Percentiles rank a stretch among this genome's conserved stretches.
Evolutionary conservation across 2,113 vertebrate genomes (phyloP).

Genomic region (Cynopterus brachyotis): DNA sequence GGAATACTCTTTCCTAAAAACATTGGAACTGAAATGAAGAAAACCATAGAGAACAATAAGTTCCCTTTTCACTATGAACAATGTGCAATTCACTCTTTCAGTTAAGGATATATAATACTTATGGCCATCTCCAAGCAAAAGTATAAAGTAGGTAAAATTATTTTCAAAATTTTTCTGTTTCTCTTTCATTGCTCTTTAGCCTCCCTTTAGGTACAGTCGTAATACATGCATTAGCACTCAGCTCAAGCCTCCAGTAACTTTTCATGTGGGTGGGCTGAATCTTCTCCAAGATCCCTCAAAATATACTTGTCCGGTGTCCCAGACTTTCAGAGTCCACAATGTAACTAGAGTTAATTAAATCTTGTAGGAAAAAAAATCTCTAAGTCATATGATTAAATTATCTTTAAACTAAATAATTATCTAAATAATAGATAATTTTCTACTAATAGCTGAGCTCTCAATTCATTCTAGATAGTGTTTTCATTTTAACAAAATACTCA

Average conservation of each 20-base stretch:
- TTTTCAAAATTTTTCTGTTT: not conserved
- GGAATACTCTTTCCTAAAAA: not conserved
- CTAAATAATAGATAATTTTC: conserved; percentile 8
- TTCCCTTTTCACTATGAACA: not conserved
- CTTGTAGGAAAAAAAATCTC: not conserved
- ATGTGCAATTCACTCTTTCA: not conserved
- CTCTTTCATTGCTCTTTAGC: not conserved
- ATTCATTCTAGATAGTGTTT: conserved; percentile 8
- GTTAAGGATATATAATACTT: not conserved
- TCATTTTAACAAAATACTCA: conserved; percentile 25
- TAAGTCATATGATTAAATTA: not conserved
- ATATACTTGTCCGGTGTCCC: not conserved
- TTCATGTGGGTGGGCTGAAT: not conserved
- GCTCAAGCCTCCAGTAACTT: not conserved
- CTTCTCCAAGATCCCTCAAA: not conserved
- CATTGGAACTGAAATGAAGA: conserved; percentile 13
- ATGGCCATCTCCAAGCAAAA: not conserved
- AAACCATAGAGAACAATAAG: not conserved
- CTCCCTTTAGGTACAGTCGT: not conserved
- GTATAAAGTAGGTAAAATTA: not conserved
- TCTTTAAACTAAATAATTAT: conserved; percentile 1
- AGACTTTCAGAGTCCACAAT: not conserved
- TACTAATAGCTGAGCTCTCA: not conserved
- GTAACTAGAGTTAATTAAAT: not conserved
- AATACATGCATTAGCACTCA: not conserved